Percentiles rank a stretch among this genome's conserved stretches.
phyloP scores from a whole-genome alignment of 2,888 invertebrate species.

The Aricia artaxerxes region DNA sequence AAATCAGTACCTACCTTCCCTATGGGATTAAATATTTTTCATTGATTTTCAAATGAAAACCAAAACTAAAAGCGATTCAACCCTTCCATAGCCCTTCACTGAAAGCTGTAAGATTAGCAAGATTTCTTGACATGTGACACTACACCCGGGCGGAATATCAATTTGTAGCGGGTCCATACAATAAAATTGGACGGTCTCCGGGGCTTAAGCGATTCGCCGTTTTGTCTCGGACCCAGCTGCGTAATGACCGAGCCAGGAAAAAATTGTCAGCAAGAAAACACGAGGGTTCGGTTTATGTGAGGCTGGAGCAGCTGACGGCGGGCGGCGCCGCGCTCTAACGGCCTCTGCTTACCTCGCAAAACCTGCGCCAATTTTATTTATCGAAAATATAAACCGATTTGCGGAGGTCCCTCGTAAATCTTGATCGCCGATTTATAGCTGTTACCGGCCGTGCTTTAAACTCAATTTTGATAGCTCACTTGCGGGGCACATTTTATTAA shows the following conservation, averaged over 20 bases:
- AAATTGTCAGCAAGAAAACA: constrained; percentile 81
- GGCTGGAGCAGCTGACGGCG: constrained; percentile 46
- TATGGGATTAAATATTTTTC: no score
- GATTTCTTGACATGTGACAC: constrained; percentile 49
- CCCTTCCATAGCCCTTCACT: constrained; percentile 48
- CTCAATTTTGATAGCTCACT: constrained; percentile 49
- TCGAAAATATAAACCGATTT: constrained; percentile 81
- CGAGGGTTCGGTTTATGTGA: constrained; percentile 80
- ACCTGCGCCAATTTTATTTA: constrained; percentile 81
- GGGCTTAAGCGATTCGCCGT: constrained; percentile 81
- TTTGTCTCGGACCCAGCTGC: constrained; percentile 80
- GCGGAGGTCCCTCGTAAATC: constrained; percentile 78
- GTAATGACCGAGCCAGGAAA: constrained; percentile 80
- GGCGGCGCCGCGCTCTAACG: constrained; percentile 70
- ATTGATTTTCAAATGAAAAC: not conserved
- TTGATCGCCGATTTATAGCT: constrained; percentile 76
- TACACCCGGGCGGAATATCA: constrained; percentile 74
- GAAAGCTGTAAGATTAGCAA: constrained; percentile 27
- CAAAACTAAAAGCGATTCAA: not conserved
- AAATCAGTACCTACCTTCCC: no score
- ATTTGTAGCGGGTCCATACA: constrained; percentile 77
- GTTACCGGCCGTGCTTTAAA: constrained; percentile 74
- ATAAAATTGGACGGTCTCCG: constrained; percentile 80
- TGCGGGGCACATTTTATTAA: not conserved
- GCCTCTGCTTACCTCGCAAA: constrained; percentile 80